Base-by-base conservation (phyloP, 1,140 invertebrate species). In the Caenorhabditis inopinata region DNA sequence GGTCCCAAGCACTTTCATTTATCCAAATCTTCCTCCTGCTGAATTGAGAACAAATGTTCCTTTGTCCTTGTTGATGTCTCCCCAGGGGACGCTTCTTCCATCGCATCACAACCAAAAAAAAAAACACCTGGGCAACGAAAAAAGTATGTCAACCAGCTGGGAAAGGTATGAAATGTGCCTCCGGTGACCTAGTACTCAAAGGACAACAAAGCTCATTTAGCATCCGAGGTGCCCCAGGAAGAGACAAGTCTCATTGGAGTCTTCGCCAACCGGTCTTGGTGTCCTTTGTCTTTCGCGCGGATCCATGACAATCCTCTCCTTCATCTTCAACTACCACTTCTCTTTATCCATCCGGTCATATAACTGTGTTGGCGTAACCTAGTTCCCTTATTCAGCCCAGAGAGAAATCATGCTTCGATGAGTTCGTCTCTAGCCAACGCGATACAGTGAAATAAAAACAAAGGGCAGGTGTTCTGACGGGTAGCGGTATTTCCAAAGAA, bases 311-410 rank as follows among this genome's bases (percentile, higher is more conserved):
- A n/a, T n/a, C n/a, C n/a, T n/a, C n/a, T n/a, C n/a, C n/a, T n/a
- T n/a, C n/a, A n/a, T n/a, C n/a, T n/a, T n/a, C n/a, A n/a, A n/a
- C n/a, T n/a, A n/a, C n/a, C n/a, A n/a, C n/a, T n/a, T n/a, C n/a
- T n/a, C n/a, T n/a, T n/a, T 29, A 38, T 68, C 58, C 58, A 68
- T 68, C 58, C 58, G 58, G 58, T 68, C 58, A 68, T 68, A 68
- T 68, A 68, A 68, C 58, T 68, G 58, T 68, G 58, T 68, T 68
- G 58, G 58, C 38, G 58, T 68, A 68, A 68, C 58, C 58, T 27
- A 68, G 58, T 68, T 68, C 58, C 38, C 58, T 68, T 25, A 68
- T 68, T 68, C 38, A 38, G 58, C 27, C 58, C 27, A 38, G 38
- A 68, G 58, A 68, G n/a, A 68, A 68, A 32, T 68, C 58, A 68